Base-by-base conservation (phyloP, 1,140 invertebrate genomes). In the Scaptomyza graminum region DNA sequence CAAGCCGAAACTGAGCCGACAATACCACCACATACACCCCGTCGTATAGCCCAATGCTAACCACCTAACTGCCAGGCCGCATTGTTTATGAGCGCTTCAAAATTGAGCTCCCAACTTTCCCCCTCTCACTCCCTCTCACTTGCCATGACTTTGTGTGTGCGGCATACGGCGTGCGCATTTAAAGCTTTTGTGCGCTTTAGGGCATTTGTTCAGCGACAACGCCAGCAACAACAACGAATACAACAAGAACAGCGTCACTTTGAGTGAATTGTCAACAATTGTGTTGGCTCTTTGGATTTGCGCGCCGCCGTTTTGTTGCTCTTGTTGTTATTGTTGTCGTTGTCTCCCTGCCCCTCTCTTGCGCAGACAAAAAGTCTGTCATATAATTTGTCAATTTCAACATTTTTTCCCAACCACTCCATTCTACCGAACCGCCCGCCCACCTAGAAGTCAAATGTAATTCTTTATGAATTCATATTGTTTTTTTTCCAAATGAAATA, bases 221-320 rank as follows among this genome's bases (percentile, higher is more conserved):
- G 62, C 65, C 74, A 70, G 61, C 77, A 63, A 55, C 80, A 64
- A 37, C 34, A 55, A 43, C 62, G 62, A 44, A 22, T 22, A n/a
- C 44, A 69, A 18, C 60, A 18, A 9, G 44, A 60, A 11, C 44
- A 54, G 57, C 50, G 50, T 37, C 79, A 70, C 72, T 88, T 88
- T 83, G 83, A 87, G 83, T 87, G 83, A 87, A 88, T 83, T 87
- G 83, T 87, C 83, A 87, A 87, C 82, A 87, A 87, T 87, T 79
- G 79, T 88, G 70, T 84, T 85, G 77, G 77, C 81, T 85, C 80
- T 85, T 85, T 65, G 82, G 82, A 85, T 85, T 85, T 78, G 76
- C 71, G 62, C 46, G 76, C 72, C 62, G 63, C 59, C 55, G 22
- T 57, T 59, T 34, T 34, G 31, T 34, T 34, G 31, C 31, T 9